Conservation (phyloP, 2,888 invertebrate genomes). For the Nesidiocoris tenuis region DNA sequence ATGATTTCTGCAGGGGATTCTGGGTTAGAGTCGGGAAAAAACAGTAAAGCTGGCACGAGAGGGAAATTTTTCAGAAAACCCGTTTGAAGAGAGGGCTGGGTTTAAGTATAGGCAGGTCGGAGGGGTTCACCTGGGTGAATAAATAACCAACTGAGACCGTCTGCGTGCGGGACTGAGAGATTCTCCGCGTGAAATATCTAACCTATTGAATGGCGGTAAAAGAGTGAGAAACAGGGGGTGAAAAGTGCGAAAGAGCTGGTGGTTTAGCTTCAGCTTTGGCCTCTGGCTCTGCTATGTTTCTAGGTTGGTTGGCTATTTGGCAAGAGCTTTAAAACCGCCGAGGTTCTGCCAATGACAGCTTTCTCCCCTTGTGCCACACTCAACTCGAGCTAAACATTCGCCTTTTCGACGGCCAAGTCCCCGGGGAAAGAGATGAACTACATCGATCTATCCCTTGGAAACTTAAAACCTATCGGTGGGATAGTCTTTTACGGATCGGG, state of each 20-base stretch:
- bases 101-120: not conserved
- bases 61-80: not conserved
- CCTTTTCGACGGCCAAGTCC: conserved; percentile 3
- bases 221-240: not conserved
- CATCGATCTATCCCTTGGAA: not conserved
- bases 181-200: conserved; percentile 23
- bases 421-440: not conserved
- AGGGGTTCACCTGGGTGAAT: conserved; percentile 11
- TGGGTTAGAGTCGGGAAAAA: not conserved
- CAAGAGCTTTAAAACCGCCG: conserved; percentile 32
- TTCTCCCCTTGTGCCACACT: not conserved
- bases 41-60: not conserved
- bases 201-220: conserved; percentile 29
- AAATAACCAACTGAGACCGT: conserved; percentile 10
- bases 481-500: conserved; percentile 25
- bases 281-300: conserved; percentile 23
- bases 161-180: not conserved
- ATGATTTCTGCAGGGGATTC: not conserved
- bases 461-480: not conserved
- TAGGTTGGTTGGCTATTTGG: conserved; percentile 43
- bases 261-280: conserved; percentile 6
- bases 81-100: not conserved
- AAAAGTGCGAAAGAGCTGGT: conserved; percentile 3
- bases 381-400: not conserved
- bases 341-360: conserved; percentile 40